Evolutionary conservation across 2,797 vertebrate species (phyloP).

Genomic region (Cichlasoma orientale): DNA sequence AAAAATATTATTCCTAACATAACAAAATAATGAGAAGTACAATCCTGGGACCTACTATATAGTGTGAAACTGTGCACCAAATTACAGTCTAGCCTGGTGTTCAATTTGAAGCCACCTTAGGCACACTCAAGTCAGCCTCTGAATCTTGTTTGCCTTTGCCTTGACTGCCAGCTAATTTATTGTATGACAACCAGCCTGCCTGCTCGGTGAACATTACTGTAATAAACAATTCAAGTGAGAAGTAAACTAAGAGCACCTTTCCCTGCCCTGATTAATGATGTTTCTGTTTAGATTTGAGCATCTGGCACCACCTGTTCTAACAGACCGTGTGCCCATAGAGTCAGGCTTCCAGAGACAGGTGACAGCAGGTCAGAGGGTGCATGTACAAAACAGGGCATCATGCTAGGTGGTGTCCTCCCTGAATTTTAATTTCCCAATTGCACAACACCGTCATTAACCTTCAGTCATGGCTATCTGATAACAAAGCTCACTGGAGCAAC

Average conservation of each 20-base stretch:
- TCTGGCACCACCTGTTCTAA: conserved; percentile 31
- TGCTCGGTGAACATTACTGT: conserved; percentile 11
- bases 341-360: conserved; percentile 8
- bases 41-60: conserved; percentile 4
- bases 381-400: conserved; percentile 44
- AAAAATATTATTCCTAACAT: background rate
- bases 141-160: conserved; percentile 12
- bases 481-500: conserved; percentile 60
- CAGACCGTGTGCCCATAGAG: background rate
- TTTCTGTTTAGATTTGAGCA: conserved; percentile 39
- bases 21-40: conserved; percentile 5
- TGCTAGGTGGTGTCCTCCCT: conserved; percentile 8
- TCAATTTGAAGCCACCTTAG: conserved; percentile 34
- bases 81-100: background rate
- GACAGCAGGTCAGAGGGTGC: conserved; percentile 46
- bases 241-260: conserved; percentile 46
- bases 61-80: conserved; percentile 2
- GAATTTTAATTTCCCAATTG: conserved; percentile 27
- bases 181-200: conserved; percentile 2
- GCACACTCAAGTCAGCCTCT: background rate
- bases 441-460: conserved; percentile 73
- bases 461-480: conserved; percentile 72
- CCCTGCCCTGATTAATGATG: conserved; percentile 60
- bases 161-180: conserved; percentile 29
- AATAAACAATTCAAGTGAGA: conserved; percentile 33